Evolutionary conservation across 35 echinoderm and acorn worm genomes (phyloP), one percentile per base, ranked within the genome.

Genomic region (Chiridota heheva): DNA sequence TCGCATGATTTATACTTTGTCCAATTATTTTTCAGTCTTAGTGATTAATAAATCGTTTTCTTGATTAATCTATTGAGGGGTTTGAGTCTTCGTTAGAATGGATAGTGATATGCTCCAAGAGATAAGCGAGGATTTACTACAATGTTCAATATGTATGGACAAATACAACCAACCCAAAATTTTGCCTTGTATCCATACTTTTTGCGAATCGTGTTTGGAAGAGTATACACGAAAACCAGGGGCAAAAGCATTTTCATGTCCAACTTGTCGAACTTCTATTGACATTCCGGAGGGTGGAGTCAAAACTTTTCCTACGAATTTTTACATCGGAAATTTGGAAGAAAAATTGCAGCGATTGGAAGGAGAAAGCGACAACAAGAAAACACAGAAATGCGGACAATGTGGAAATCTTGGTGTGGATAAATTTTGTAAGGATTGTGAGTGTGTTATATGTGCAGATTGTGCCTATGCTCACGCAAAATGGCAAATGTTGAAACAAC

Each of bases 131-230:
- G 75, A 78, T 58, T 58, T 78, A 18, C n/a, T 78, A 18, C 58
- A 78, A 61, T 78, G 75, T 61, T 34, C 75, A 41, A 78, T 78
- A 78, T 78, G 75, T 30, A 78, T 78, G 75, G 75, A 78, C 18
- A 34, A 58, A 78, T 78, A 78, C 75, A 58, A 78, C 13, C 49
- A 78, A 57, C 75, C 75, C 4, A 78, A 78, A 42, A 78, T 78
- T 31, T 58, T 78, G 6, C 75, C 75, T 16, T 78, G 75, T 78
- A 60, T 78, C 53, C 75, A 78, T 34, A 78, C 75, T 5, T 78
- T 78, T 42, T 78, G 75, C 28, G 75, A 78, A 61, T 78, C 53
- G 35, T 78, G 75, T 62, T 40, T 78, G 53, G 75, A 78, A 5
- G 35, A 60, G 51, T 78, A 78, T 17, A 58, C 53, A 0, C 58